These are phyloP conservation scores for Anomalospiza imberbis DNA, from an alignment of 2,797 vertebrate species.

Conservation along the genomic window DNA sequence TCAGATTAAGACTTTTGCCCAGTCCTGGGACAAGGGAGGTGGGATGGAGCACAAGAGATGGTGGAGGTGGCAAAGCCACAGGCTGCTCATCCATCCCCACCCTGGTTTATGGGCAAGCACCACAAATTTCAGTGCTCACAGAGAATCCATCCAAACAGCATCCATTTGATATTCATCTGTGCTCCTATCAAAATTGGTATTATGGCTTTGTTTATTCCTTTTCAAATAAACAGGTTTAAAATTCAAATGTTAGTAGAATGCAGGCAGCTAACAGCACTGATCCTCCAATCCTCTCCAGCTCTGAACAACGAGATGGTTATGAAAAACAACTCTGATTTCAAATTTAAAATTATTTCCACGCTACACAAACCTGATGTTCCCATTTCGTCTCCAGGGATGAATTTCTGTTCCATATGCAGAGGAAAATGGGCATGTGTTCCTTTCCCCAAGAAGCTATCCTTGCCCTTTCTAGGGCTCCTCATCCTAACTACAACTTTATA, in stretches of 20 bases:
- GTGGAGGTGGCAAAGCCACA: background rate
- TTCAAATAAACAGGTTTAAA: conserved; percentile 1
- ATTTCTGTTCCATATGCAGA: background rate
- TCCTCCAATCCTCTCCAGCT: background rate
- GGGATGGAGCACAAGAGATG: background rate
- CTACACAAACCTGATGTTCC: background rate
- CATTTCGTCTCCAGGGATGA: background rate
- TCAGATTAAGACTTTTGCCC: background rate
- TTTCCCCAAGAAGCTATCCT: background rate
- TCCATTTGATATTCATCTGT: background rate
- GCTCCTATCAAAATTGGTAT: background rate
- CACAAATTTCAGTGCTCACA: background rate
- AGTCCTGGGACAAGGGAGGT: background rate
- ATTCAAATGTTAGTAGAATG: background rate
- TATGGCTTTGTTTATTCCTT: background rate
- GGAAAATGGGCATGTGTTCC: background rate
- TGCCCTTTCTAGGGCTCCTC: background rate
- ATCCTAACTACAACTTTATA: background rate
- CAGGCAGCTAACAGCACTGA: background rate
- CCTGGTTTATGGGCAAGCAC: background rate
- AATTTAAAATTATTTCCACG: background rate
- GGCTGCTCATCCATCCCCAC: accelerated
- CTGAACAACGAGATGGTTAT: background rate
- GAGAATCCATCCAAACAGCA: background rate
- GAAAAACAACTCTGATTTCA: background rate